These are phyloP conservation scores for Brassicogethes aeneus DNA, from an alignment of 2,888 invertebrate species.

Conservation along the genomic window DNA sequence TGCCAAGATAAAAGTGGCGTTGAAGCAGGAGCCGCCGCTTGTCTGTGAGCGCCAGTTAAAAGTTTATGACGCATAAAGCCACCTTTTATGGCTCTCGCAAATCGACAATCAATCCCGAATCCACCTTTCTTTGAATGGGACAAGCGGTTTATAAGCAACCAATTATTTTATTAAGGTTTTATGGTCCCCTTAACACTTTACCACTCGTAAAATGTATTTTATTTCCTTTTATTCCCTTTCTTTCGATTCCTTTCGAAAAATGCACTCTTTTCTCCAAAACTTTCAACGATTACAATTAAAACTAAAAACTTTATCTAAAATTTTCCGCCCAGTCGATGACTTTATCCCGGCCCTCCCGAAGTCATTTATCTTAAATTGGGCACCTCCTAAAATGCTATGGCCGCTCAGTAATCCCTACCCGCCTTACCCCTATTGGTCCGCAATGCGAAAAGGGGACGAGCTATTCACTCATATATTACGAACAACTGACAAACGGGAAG, in stretches of 20 bases:
- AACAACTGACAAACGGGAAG: constrained; percentile 37
- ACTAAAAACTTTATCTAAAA: constrained; percentile 22
- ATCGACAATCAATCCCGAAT: constrained; percentile 33
- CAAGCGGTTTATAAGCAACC: not conserved
- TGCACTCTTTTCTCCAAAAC: not conserved
- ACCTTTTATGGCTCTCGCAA: constrained; percentile 41
- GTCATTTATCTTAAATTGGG: constrained; percentile 21
- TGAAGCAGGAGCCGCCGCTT: constrained; percentile 30
- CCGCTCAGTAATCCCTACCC: constrained; percentile 25
- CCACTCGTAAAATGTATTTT: constrained; percentile 28
- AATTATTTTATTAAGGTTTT: not conserved
- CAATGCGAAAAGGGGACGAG: constrained; percentile 28
- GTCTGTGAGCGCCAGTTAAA: constrained; percentile 40
- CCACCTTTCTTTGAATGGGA: constrained; percentile 6
- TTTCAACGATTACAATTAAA: constrained; percentile 21
- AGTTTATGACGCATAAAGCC: constrained; percentile 43
- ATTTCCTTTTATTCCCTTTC: constrained; percentile 14
- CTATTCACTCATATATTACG: constrained; percentile 32
- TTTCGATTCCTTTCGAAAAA: not conserved
- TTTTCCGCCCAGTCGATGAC: constrained; percentile 20
- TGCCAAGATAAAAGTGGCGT: constrained; percentile 10
- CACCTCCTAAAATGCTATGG: constrained; percentile 38
- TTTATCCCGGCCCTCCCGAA: constrained; percentile 15
- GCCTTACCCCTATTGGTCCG: constrained; percentile 30
- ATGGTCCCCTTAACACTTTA: not conserved